Percentiles rank a stretch among this genome's conserved stretches.
Conservation (phyloP, 2,113 vertebrate species). For the Alaudala cheleensis region DNA sequence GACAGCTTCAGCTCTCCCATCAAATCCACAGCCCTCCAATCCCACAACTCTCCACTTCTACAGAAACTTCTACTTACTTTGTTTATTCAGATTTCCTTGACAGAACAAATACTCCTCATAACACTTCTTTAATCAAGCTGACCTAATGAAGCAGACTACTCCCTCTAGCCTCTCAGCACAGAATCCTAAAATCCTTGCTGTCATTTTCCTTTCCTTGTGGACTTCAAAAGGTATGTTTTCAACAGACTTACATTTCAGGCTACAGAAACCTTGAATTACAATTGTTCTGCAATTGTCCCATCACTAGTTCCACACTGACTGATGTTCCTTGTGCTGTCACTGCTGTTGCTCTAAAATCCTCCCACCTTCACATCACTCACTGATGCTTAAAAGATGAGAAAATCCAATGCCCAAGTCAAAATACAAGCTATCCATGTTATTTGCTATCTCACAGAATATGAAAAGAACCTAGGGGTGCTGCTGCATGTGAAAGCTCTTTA, state of each 20-base stretch:
- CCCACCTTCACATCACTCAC: not conserved
- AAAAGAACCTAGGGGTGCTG: not conserved
- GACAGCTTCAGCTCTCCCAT: not conserved
- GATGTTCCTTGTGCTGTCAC: not conserved
- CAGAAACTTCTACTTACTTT: not conserved
- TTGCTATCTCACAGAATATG: not conserved
- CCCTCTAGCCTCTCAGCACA: not conserved
- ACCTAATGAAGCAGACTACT: not conserved
- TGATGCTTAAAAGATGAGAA: not conserved
- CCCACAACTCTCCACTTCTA: not conserved
- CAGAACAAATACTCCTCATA: not conserved
- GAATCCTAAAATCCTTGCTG: not conserved
- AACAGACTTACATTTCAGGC: not conserved
- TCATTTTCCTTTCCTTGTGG: not conserved
- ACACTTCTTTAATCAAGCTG: not conserved
- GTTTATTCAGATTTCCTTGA: not conserved
- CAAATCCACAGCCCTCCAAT: not conserved
- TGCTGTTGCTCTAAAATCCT: not conserved
- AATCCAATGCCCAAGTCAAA: not conserved
- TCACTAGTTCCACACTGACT: not conserved
- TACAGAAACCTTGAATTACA: not conserved
- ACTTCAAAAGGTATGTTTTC: not conserved
- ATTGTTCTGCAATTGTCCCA: not conserved
- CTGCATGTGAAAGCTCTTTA: not conserved
- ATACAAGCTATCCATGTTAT: not conserved